Percentiles rank a stretch among this genome's conserved stretches.
phyloP scores from a whole-genome alignment of 2,888 invertebrate genomes.

The Kryphioiulus occultus region DNA sequence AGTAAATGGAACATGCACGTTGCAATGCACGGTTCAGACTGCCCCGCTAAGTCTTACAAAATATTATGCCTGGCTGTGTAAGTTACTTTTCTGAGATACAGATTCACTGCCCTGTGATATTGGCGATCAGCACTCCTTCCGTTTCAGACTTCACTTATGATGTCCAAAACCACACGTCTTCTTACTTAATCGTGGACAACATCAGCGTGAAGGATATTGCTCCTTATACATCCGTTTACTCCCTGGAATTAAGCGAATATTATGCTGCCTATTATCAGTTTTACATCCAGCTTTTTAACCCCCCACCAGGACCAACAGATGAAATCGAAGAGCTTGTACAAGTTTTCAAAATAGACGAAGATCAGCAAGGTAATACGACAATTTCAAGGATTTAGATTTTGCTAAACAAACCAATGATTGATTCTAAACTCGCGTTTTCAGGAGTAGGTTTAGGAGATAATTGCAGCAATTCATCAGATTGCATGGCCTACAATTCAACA shows the following conservation, averaged over 20 bases:
- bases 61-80: slow-evolving; percentile 7
- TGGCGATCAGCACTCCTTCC: background rate
- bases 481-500: background rate
- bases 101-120: background rate
- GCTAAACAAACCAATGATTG: too few species aligned
- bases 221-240: background rate
- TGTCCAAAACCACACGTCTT: background rate
- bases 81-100: background rate
- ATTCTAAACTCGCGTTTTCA: background rate
- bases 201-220: background rate
- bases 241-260: background rate
- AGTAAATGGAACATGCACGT: background rate
- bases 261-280: slow-evolving; percentile 7
- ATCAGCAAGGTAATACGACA: background rate
- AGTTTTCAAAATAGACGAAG: background rate
- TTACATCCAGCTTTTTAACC: background rate
- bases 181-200: background rate
- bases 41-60: background rate
- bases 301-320: background rate
- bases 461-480: slow-evolving; percentile 4
- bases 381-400: too few species aligned
- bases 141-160: background rate
- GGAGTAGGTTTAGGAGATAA: background rate
- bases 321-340: slow-evolving; percentile 1
- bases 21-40: slow-evolving; percentile 3